Evolutionary conservation across 2,797 vertebrate genomes (phyloP).

Genomic region (Etheostoma perlongum): DNA sequence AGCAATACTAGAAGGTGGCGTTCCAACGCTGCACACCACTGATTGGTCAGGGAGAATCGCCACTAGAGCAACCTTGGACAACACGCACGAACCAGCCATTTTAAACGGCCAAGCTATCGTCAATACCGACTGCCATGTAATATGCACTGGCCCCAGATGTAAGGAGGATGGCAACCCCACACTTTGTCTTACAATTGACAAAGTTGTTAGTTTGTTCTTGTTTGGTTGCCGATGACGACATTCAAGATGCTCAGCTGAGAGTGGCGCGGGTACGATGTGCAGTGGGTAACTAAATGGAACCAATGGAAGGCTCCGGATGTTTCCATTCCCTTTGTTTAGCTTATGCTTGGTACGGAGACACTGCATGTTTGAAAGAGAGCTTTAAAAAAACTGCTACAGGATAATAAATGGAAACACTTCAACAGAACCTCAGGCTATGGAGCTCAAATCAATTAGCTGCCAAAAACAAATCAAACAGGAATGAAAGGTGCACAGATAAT

Average conservation of each 20-base stretch:
- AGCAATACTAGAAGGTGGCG: too few species aligned
- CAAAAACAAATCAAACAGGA: slow-evolving; percentile 15
- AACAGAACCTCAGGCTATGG: background rate
- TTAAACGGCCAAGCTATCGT: background rate
- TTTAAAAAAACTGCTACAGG: background rate
- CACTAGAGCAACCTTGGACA: background rate
- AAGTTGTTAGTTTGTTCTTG: background rate
- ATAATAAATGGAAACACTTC: slow-evolving; percentile 10
- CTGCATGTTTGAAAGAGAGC: too few species aligned
- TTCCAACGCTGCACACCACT: too few species aligned
- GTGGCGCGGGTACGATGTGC: too few species aligned
- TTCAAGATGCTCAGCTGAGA: background rate
- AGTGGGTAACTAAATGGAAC: too few species aligned
- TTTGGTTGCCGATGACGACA: background rate
- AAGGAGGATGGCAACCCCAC: too few species aligned
- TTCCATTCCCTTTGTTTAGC: background rate
- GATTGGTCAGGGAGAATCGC: too few species aligned
- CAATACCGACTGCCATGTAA: too few species aligned
- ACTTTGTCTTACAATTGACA: accelerated
- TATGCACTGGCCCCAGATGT: background rate
- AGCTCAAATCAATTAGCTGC: slow-evolving; percentile 25
- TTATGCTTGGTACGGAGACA: background rate
- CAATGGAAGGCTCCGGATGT: too few species aligned
- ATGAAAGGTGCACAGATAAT: slow-evolving; percentile 14
- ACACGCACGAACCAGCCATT: background rate